Conservation (phyloP, 2,797 vertebrate species). For the Eutrigla gurnardus region DNA sequence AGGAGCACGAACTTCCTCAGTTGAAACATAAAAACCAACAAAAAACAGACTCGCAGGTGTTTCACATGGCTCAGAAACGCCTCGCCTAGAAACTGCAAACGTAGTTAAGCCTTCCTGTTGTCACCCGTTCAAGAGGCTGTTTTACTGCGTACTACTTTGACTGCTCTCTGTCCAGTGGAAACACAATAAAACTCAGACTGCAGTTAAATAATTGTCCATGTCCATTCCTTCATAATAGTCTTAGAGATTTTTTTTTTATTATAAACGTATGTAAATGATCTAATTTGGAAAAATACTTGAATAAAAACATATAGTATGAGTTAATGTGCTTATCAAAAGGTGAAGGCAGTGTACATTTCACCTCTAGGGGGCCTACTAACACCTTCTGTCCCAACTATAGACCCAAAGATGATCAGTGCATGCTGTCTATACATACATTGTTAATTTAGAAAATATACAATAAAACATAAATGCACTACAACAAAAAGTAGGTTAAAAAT, state of each 20-base stretch:
- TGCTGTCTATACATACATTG: background rate
- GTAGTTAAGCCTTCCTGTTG: conserved; percentile 5
- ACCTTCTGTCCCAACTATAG: conserved; percentile 2
- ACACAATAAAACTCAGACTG: conserved; percentile 40
- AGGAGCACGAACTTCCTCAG: background rate
- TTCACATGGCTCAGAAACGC: background rate
- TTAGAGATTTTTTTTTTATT: background rate
- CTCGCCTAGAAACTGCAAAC: conserved; percentile 22
- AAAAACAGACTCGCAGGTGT: conserved; percentile 24
- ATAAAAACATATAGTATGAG: background rate
- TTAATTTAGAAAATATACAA: background rate
- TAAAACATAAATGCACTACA: background rate
- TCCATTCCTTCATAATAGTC: too few relatives aligned
- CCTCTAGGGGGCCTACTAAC: conserved; percentile 38
- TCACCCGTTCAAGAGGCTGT: conserved; percentile 13
- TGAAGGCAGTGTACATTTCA: background rate
- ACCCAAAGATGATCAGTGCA: background rate
- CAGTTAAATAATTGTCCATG: background rate
- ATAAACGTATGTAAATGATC: background rate
- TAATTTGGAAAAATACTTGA: background rate
- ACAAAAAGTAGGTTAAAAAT: background rate
- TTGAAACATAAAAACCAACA: background rate
- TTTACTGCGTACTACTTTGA: conserved; percentile 11
- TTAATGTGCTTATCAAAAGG: background rate
- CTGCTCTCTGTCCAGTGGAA: background rate